Percentiles rank a stretch among this genome's conserved stretches.
phyloP scores from a whole-genome alignment of 2,888 invertebrate genomes.

The Ectemnius lituratus region DNA sequence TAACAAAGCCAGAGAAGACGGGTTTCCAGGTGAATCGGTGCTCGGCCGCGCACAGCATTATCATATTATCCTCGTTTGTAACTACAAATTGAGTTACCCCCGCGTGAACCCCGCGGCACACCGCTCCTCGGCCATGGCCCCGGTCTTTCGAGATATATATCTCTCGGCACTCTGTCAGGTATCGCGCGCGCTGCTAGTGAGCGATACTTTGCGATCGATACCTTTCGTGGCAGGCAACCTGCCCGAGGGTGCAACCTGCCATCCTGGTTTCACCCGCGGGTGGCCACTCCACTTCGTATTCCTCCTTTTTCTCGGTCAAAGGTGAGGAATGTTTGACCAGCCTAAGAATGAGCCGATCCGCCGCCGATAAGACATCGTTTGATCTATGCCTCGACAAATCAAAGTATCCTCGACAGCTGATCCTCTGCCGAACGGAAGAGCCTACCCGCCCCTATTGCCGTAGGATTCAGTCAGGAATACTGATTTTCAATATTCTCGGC shows the following conservation, averaged over 20 bases:
- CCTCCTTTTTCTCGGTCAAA: conserved; percentile 38
- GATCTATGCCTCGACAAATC: conserved; percentile 42
- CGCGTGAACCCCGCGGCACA: conserved; percentile 61
- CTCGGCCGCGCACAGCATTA: conserved; percentile 64
- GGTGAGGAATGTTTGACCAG: conserved; percentile 46
- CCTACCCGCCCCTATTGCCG: too few relatives aligned
- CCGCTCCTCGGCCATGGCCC: conserved; percentile 13
- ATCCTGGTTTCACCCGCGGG: conserved; percentile 50
- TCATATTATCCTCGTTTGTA: conserved; percentile 77
- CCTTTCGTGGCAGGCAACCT: conserved; percentile 22
- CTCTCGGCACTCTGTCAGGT: conserved; percentile 58
- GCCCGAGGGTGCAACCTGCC: conserved; percentile 43
- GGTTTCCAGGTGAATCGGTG: conserved; percentile 35
- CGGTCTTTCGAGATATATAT: conserved; percentile 60
- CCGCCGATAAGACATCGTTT: conserved; percentile 35
- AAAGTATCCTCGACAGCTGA: conserved; percentile 22
- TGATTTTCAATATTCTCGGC: neutral
- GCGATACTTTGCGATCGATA: conserved; percentile 60
- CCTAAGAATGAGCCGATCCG: conserved; percentile 39
- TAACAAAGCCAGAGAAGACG: conserved; percentile 58
- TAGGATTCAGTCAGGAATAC: neutral
- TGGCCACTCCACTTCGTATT: conserved; percentile 38
- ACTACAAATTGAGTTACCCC: conserved; percentile 77
- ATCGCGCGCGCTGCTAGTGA: conserved; percentile 41
- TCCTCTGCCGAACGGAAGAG: conserved; percentile 13